Conservation (phyloP, 1,140 invertebrate species). For the Lineus longissimus region DNA sequence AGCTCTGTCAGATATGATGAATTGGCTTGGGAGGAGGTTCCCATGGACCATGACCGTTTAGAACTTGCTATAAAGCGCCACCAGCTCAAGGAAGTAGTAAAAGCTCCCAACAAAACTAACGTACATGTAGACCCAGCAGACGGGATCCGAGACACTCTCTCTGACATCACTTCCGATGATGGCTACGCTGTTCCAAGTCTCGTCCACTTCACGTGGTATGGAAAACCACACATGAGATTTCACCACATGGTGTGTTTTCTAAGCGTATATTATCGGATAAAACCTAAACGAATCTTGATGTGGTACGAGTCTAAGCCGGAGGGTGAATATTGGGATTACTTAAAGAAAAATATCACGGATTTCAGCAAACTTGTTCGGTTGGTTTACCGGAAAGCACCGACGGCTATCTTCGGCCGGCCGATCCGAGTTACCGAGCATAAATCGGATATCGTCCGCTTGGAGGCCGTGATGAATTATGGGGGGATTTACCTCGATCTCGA, state of each 20-base stretch:
- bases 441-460: constrained; percentile 13
- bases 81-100: too few species aligned
- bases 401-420: background rate
- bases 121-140: too few species aligned
- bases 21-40: too few species aligned
- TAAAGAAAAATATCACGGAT: background rate
- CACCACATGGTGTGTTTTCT: background rate
- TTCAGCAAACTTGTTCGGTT: background rate
- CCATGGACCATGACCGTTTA: too few species aligned
- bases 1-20: too few species aligned
- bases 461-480: constrained; percentile 8
- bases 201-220: constrained; percentile 2
- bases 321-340: background rate
- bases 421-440: constrained; percentile 5
- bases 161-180: too few species aligned
- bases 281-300: background rate
- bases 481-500: constrained; percentile 20
- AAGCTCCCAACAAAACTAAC: too few species aligned
- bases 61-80: too few species aligned
- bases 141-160: too few species aligned
- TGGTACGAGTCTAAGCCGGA: background rate
- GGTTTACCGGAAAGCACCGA: background rate
- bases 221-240: background rate
- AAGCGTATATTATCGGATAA: background rate
- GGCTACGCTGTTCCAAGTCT: background rate